Evolutionary conservation across 2,888 invertebrate species (phyloP).

Genomic region (Xanthorhoe spadicearia): DNA sequence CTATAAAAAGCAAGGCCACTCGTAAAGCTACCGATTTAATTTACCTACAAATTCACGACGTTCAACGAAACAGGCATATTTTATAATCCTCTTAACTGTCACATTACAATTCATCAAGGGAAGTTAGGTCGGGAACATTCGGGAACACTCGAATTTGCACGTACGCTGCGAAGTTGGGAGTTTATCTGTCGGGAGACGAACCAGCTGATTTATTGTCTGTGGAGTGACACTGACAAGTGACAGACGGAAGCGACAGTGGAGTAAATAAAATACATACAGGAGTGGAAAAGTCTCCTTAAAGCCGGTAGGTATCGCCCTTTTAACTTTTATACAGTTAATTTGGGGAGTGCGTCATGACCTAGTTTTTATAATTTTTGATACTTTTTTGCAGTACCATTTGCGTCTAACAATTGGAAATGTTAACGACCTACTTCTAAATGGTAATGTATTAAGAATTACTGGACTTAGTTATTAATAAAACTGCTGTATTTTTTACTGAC

Average conservation of each 20-base stretch:
- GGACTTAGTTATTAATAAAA: not conserved
- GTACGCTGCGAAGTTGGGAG: constrained; percentile 56
- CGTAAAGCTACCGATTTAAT: constrained; percentile 31
- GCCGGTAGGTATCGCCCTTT: constrained; percentile 10
- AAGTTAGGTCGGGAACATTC: constrained; percentile 40
- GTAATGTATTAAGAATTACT: not conserved
- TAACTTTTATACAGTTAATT: constrained; percentile 12
- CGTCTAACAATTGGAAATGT: not conserved
- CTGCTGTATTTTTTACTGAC: not conserved
- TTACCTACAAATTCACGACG: constrained; percentile 26
- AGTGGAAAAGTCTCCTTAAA: not conserved
- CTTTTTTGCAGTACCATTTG: not conserved
- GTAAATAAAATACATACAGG: constrained; percentile 24
- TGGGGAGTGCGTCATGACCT: not conserved
- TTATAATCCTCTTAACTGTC: constrained; percentile 46
- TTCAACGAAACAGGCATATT: constrained; percentile 40
- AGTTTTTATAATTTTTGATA: constrained; percentile 2
- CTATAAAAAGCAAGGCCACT: constrained; percentile 24
- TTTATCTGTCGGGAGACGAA: constrained; percentile 53
- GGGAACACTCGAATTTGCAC: constrained; percentile 56
- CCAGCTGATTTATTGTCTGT: constrained; percentile 55
- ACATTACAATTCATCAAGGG: constrained; percentile 54
- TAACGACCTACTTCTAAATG: not conserved
- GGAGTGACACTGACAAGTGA: constrained; percentile 45
- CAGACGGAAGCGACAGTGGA: constrained; percentile 36